phyloP scores from a whole-genome alignment of 2,888 invertebrate genomes.

The Acanthoscelides obtectus region DNA sequence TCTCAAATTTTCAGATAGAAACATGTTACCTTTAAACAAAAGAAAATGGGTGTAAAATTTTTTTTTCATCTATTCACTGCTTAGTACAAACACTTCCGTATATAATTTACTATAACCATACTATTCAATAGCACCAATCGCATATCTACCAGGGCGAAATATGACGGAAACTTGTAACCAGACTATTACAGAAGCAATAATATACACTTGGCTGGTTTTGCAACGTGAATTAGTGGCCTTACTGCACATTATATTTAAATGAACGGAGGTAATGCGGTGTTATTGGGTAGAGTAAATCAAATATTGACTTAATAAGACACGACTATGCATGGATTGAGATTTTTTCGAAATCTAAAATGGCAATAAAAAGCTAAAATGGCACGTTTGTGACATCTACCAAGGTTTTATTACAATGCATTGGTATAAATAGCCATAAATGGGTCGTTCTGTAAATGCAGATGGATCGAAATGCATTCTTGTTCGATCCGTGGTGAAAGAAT shows the following conservation, averaged over 20 bases:
- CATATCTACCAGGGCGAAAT: not conserved
- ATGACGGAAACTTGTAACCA: not conserved
- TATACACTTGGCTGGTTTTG: not conserved
- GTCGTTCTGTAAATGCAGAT: not conserved
- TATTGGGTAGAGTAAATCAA: not conserved
- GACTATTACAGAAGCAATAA: not conserved
- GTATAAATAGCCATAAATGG: not conserved
- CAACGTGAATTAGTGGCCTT: not conserved
- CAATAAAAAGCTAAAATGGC: not conserved
- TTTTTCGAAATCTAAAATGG: not conserved
- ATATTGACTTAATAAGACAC: not conserved
- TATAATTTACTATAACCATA: too few species aligned
- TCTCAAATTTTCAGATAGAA: too few species aligned
- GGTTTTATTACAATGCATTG: not conserved
- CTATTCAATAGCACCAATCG: too few species aligned
- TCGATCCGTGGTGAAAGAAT: not conserved
- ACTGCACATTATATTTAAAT: not conserved
- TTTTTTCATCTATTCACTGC: too few species aligned
- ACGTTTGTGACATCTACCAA: not conserved
- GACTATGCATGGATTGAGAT: not conserved
- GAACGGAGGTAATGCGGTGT: not conserved
- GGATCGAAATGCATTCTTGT: not conserved
- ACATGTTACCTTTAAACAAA: too few species aligned
- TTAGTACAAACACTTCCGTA: too few species aligned
- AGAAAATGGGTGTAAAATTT: too few species aligned